Conservation (phyloP, 2,113 vertebrate genomes). For the Hippopotamus amphibius region DNA sequence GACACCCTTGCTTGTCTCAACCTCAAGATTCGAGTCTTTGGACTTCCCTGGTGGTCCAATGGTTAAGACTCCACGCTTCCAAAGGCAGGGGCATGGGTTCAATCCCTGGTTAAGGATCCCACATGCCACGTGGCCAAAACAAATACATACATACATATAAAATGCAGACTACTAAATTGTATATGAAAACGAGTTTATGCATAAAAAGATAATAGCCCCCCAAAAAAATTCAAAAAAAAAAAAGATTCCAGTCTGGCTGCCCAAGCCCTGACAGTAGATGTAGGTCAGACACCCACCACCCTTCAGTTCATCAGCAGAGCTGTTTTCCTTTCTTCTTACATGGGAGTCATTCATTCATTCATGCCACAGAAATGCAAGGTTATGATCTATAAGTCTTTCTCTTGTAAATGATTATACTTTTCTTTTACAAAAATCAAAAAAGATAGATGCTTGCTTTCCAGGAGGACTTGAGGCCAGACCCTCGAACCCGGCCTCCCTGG, state of each 20-base stretch:
- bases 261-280: background rate
- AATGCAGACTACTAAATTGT: background rate
- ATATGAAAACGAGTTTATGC: background rate
- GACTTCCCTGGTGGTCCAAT: too few relatives aligned
- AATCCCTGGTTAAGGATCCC: too few relatives aligned
- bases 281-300: background rate
- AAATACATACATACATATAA: background rate
- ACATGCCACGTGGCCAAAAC: too few relatives aligned
- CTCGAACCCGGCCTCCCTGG: background rate
- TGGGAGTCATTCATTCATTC: too few relatives aligned
- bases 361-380: rapidly evolving
- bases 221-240: background rate
- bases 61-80: too few relatives aligned
- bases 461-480: too few relatives aligned
- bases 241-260: background rate
- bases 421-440: background rate
- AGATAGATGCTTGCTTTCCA: background rate
- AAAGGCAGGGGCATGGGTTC: too few relatives aligned
- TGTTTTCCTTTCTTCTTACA: background rate
- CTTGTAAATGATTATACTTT: background rate
- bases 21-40: background rate
- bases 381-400: background rate
- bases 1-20: background rate
- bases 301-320: background rate
- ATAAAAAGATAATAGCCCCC: background rate